Evolutionary conservation across 2,888 invertebrate genomes (phyloP).

Genomic region (Tethea ocularis): DNA sequence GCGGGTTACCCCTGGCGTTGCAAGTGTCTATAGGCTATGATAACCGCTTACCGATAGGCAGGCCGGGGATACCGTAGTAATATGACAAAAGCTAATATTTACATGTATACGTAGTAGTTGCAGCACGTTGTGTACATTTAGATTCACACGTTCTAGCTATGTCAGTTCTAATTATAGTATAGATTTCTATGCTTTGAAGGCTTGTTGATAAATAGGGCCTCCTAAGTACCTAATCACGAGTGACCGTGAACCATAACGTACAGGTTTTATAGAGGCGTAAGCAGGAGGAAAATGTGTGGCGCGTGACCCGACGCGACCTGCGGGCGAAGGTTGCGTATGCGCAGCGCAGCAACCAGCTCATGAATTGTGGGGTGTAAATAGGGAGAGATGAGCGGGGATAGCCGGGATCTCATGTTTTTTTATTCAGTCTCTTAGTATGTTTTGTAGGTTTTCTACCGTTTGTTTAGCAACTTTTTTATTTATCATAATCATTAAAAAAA

Average conservation of each 20-base stretch:
- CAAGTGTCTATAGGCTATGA: no score
- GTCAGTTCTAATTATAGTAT: neutral
- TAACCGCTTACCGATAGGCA: no score
- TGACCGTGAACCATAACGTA: constrained; percentile 40
- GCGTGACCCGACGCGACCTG: constrained; percentile 5
- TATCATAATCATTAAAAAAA: no score
- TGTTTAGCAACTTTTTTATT: no score
- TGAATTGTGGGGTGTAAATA: neutral
- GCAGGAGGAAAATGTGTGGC: constrained; percentile 47
- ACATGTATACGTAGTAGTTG: no score
- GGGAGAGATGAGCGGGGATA: neutral
- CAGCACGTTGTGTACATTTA: no score
- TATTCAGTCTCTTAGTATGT: no score
- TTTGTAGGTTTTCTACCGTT: no score
- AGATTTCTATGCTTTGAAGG: neutral
- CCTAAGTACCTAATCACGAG: constrained; percentile 29
- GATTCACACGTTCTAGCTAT: neutral
- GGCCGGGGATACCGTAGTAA: no score
- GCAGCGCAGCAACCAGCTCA: neutral
- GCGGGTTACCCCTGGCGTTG: no score
- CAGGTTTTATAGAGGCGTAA: constrained; percentile 43
- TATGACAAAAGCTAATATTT: no score
- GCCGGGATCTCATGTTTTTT: no score
- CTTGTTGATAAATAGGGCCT: constrained; percentile 29
- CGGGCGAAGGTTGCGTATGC: neutral